Base-by-base conservation (phyloP, 2,797 vertebrate genomes). In the Cichlasoma orientale region DNA sequence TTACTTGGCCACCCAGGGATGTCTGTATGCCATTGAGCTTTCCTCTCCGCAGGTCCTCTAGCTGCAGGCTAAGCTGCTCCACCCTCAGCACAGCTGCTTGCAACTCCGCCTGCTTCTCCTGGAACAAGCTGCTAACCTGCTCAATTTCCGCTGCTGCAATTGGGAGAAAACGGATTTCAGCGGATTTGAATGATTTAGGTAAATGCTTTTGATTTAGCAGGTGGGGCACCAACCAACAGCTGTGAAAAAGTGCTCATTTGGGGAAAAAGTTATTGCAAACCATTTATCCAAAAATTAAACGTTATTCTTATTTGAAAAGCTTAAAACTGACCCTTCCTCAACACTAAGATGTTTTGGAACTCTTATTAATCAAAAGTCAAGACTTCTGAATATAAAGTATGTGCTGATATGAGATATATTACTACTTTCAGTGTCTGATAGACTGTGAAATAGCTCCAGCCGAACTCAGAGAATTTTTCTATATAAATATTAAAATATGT, bases 81-180 rank as follows among this genome's bases (percentile, higher is more conserved):
- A 99, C 98, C 88, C 98, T 95, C 85, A 98, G 88, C 82, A 99
- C 97, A 0, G 98, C 98, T 1, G 97, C 90, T 93, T 99, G 98
- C 21, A 99, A 94, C 89, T 99, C 98, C 5, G 96, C 96, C 90
- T 99, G 97, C 94, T 99, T 99, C 89, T 99, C 98, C 82, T 99
- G 98, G 92, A 99, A 99, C 94, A 99, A 92, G 91, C 97, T 92
- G 78, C 97, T 99, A 87, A 99, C 98, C 84, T 99, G 97, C 91
- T 99, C 98, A 25, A 99, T 99, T 94, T 99, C 98, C 71, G 97
- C 96, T 58, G 98, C 98, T 99, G 82, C 56, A 44, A 12, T n/a
- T n/a, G 9, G 58, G 58, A 69, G 23, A 12, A 3, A n/a, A n/a
- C n/a, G n/a, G n/a, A n/a, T n/a, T n/a, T n/a, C n/a, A n/a, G n/a